Evolutionary conservation across 2,888 invertebrate genomes (phyloP).

Genomic region (Lepeophtheirus nordmannii): DNA sequence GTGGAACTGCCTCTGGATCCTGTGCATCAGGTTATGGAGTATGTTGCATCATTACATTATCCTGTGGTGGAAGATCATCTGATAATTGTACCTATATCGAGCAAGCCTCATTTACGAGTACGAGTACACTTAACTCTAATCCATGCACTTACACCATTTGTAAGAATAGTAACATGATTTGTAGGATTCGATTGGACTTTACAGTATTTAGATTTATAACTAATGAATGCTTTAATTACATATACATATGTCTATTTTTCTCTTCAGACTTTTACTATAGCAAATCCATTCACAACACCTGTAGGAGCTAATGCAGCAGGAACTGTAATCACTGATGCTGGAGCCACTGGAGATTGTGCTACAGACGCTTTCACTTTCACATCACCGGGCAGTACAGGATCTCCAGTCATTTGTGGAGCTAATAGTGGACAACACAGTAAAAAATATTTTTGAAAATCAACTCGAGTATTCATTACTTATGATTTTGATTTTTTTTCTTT

Average conservation of each 20-base stretch:
- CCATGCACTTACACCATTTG: constrained; percentile 1
- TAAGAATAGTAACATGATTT: background rate
- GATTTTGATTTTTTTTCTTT: background rate
- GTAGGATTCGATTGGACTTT: constrained; percentile 2
- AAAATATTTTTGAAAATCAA: too few relatives aligned
- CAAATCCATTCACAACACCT: background rate
- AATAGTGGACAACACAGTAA: constrained; percentile 3
- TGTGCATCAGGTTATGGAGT: background rate
- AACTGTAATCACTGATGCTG: background rate
- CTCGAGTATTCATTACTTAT: too few relatives aligned
- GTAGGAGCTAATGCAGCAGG: background rate
- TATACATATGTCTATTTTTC: too few relatives aligned
- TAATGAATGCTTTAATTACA: too few relatives aligned
- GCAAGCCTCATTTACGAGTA: background rate
- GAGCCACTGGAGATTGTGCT: background rate
- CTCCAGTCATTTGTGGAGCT: background rate
- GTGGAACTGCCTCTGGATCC: background rate
- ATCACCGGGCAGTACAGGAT: background rate
- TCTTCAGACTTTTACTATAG: background rate
- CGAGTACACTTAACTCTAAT: background rate
- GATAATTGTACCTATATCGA: background rate
- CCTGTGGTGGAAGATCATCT: background rate
- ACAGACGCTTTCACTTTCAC: background rate
- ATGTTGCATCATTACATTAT: background rate
- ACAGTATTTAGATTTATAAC: background rate